Conservation (phyloP, 2,888 invertebrate species). For the Scaptomyza polygonia region DNA sequence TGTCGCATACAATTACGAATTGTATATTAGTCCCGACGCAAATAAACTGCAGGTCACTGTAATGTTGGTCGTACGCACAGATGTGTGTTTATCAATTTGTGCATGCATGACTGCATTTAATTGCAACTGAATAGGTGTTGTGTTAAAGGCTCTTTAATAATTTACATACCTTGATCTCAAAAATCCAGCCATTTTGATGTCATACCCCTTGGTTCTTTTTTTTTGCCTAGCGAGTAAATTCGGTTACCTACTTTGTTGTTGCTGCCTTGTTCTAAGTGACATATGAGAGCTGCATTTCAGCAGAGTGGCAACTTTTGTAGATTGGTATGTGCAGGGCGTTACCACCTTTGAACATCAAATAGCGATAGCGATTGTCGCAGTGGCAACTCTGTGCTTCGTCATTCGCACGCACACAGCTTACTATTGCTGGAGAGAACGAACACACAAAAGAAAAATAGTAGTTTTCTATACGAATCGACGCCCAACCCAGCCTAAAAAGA, state of each 20-base stretch:
- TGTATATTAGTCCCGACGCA: conserved; percentile 7
- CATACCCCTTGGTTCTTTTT: conserved; percentile 24
- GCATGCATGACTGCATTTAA: conserved; percentile 16
- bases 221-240: conserved; percentile 6
- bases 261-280: conserved; percentile 41
- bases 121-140: conserved; percentile 12
- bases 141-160: neutral
- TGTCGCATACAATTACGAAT: neutral
- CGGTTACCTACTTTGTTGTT: conserved; percentile 44
- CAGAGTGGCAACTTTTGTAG: conserved; percentile 35
- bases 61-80: conserved; percentile 11
- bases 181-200: conserved; percentile 73
- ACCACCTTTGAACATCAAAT: conserved; percentile 55
- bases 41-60: conserved; percentile 50
- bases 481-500: conserved; percentile 79
- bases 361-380: conserved; percentile 34
- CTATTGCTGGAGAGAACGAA: conserved; percentile 65
- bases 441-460: conserved; percentile 75
- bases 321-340: conserved; percentile 20
- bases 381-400: conserved; percentile 72
- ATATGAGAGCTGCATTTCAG: conserved; percentile 38
- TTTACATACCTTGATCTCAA: conserved; percentile 74
- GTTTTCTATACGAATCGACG: conserved; percentile 70
- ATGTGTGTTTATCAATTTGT: conserved; percentile 26
- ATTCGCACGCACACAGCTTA: conserved; percentile 70